Evolutionary conservation across 2,888 invertebrate species (phyloP), one percentile per base, ranked within the genome.

Genomic region (Unio delphinus): DNA sequence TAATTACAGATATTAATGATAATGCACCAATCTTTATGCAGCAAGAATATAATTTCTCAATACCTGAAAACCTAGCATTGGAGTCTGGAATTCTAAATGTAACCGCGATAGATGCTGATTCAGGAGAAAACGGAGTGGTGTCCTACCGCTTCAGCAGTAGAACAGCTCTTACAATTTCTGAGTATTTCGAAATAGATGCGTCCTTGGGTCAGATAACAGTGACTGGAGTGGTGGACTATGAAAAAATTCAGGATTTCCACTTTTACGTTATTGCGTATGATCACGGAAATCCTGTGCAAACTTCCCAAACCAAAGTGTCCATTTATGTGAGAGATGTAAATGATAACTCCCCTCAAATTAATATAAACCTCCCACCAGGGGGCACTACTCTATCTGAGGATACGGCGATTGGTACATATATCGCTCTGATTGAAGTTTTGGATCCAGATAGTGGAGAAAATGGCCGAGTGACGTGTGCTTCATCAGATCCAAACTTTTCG

Each of bases 361-460:
- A 95, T 80, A 95, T 95, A 26, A 95, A 95, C 88, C 91, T 97
- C 69, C 93, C 95, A 77, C 94, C 94, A 82, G 97, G 97, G 87
- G 93, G 93, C 3, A 89, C 89, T 34, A 71, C 81, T 45, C 86
- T 90, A 15, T 72, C 77, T 11, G 91, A 91, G 80, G 83, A 96
- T 89, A 96, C 97, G 0, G 93, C 93, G 68, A 95, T 95, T 87
- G 96, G 96, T 45, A 95, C 95, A 55, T 94, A 98, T 54, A 97
- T 98, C 1, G 97, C 98, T 0, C 97, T 97, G 7, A 95, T 98
- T 8, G 95, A 96, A 0, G 95, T 98, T 1, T 76, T 73, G 4
- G 86, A 87, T 69, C 45, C 62, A 0, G 85, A 86, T 72, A 76
- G 78, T 64, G 87, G 84, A 4, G 69, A 74, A 18, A 88, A 87